Percentiles rank a stretch among this genome's conserved stretches.
These are phyloP conservation scores for Silurus glanis DNA, from an alignment of 2,113 vertebrate genomes.

Conservation along the genomic window DNA sequence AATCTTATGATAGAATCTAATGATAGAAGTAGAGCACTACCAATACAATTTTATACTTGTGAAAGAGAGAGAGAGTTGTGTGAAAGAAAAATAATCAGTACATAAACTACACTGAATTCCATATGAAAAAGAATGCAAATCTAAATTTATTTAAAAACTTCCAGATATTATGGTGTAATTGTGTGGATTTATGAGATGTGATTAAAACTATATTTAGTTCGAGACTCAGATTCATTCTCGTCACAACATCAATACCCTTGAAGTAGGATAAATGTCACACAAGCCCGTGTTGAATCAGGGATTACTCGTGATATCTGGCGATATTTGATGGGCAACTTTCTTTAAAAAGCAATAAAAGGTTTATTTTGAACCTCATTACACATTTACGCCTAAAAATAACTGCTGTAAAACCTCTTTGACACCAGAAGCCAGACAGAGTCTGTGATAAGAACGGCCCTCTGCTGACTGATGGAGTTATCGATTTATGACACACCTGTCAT, in stretches of 20 bases:
- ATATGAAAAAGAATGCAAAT: background rate
- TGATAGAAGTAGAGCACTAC: background rate
- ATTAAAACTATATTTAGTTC: background rate
- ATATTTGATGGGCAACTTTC: background rate
- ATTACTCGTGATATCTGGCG: background rate
- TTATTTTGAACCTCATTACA: background rate
- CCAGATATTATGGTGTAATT: background rate
- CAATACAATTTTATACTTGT: background rate
- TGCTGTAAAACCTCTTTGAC: background rate
- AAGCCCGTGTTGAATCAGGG: background rate
- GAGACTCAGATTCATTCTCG: background rate
- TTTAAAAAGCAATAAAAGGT: constrained; percentile 11
- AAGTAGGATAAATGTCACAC: background rate
- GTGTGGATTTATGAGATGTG: background rate
- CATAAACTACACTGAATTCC: background rate
- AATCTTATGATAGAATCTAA: background rate
- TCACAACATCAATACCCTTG: background rate
- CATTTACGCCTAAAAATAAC: background rate
- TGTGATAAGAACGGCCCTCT: constrained; percentile 6
- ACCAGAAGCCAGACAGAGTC: constrained; percentile 10
- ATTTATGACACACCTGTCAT: constrained; percentile 20
- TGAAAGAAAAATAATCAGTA: background rate
- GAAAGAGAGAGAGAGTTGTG: background rate
- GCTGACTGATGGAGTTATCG: constrained; percentile 2
- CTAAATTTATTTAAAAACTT: background rate